Base-by-base conservation (phyloP, 2,797 vertebrate species). In the Fundulus diaphanus region DNA sequence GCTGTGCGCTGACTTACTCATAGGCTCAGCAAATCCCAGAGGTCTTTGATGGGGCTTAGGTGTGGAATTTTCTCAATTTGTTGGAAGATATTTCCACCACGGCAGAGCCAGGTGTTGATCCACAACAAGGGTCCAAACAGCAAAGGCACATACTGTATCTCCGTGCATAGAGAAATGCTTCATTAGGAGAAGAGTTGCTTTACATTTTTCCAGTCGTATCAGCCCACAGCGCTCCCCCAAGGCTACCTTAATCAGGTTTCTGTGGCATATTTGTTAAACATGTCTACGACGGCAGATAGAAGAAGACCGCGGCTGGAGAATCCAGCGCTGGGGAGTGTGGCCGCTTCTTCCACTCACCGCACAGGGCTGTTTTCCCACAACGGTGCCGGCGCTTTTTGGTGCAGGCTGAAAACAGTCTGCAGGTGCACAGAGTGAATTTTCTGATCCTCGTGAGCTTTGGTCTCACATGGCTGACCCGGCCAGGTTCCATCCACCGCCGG, bases 71-170 rank as follows among this genome's bases (percentile, higher is more conserved):
- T 63, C 18, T 63, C 59, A 63, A 24, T 63, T 63, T 37, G 59
- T 37, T 63, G 59, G 35, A 24, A 63, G 59, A 63, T 63, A 37
- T 61, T 20, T 61, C 57, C 57, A 35, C 31, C 57, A 18, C 29
- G 22, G 31, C 59, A 37, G 35, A 65, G 61, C 61, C 61, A 65
- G 61, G 61, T 65, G 61, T 65, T 33, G 70, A 56, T 44, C 57
- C 56, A 0, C 83, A 65, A 22, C n/a, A 24, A 20, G 35, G 40
- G 33, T 65, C 35, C 61, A 65, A 65, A 40, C n/a, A 65, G n/a
- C 33, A 65, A 40, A 12, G 61, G 35, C 40, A 8, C 35, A 65
- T 65, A n/a, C n/a, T n/a, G n/a, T n/a, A 65, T 65, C 61, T 40
- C 61, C 15, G 11, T 6, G 11, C 35, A 65, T 65, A n/a, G 27